These are phyloP conservation scores for Atethmia centrago DNA, from an alignment of 2,888 invertebrate genomes.

Conservation along the genomic window DNA sequence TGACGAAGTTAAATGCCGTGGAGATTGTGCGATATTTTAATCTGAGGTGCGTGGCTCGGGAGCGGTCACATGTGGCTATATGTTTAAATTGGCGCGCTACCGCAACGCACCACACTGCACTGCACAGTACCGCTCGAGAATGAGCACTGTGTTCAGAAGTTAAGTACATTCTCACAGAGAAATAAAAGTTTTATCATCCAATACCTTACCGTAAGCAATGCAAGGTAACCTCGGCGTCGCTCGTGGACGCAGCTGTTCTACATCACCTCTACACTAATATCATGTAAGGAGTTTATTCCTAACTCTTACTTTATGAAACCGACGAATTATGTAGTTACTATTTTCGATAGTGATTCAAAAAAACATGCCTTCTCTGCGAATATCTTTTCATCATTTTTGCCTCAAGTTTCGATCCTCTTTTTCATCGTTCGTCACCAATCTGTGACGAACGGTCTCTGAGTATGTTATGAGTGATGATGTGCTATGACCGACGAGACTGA, in stretches of 20 bases:
- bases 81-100: conserved; percentile 62
- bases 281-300: too few species aligned
- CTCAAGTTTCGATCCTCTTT: background rate
- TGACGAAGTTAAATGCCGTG: conserved; percentile 75
- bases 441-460: conserved; percentile 25
- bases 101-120: conserved; percentile 6
- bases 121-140: background rate
- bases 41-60: conserved; percentile 62
- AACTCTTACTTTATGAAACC: background rate
- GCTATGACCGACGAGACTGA: conserved; percentile 5
- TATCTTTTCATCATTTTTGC: conserved; percentile 1
- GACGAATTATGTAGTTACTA: background rate
- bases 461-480: conserved; percentile 44
- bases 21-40: conserved; percentile 74
- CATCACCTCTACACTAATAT: background rate
- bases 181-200: too few species aligned
- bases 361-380: background rate
- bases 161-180: background rate
- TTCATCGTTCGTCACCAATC: too few species aligned
- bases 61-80: conserved; percentile 55
- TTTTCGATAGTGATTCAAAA: background rate
- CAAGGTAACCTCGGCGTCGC: too few species aligned
- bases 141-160: background rate
- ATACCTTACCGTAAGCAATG: too few species aligned
- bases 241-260: background rate